Evolutionary conservation across 2,888 invertebrate genomes (phyloP).

Genomic region (Drepana falcataria): DNA sequence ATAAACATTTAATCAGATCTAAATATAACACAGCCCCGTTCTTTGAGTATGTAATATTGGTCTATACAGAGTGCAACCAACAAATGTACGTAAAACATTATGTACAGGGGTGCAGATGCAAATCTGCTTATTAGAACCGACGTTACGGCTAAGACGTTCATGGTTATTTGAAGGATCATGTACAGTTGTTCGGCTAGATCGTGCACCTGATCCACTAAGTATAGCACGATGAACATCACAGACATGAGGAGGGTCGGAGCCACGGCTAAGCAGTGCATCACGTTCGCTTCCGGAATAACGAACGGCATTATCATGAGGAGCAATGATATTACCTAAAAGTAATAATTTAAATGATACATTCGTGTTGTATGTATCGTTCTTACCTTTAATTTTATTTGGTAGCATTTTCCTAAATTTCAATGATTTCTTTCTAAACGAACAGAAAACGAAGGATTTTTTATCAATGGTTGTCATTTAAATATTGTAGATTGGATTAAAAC

Average conservation of each 20-base stretch:
- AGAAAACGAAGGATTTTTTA: too few relatives aligned
- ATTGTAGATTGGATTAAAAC: too few relatives aligned
- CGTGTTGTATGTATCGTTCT: constrained; percentile 9
- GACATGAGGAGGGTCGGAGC: constrained; percentile 62
- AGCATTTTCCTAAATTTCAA: background rate
- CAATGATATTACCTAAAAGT: constrained; percentile 70
- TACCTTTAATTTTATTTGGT: constrained; percentile 1
- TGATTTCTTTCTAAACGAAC: background rate
- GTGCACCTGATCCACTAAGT: constrained; percentile 70
- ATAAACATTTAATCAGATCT: constrained; percentile 21
- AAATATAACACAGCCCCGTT: constrained; percentile 44
- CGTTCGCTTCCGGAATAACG: constrained; percentile 40
- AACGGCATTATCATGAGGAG: constrained; percentile 65
- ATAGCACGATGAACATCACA: constrained; percentile 59
- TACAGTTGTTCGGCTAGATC: constrained; percentile 63
- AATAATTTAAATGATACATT: constrained; percentile 44
- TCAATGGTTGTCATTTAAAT: too few relatives aligned
- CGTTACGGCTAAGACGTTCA: constrained; percentile 38
- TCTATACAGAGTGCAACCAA: constrained; percentile 55
- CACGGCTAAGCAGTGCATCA: constrained; percentile 57
- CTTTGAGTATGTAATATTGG: constrained; percentile 48
- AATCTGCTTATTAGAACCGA: constrained; percentile 22
- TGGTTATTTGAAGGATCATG: constrained; percentile 39
- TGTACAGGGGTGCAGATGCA: constrained; percentile 39
- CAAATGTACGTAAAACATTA: constrained; percentile 56